A percentile compares a stretch with the other conserved stretches of the same genome.
These are phyloP conservation scores for Eupithecia dodoneata DNA, from an alignment of 2,888 invertebrate genomes.

Conservation along the genomic window DNA sequence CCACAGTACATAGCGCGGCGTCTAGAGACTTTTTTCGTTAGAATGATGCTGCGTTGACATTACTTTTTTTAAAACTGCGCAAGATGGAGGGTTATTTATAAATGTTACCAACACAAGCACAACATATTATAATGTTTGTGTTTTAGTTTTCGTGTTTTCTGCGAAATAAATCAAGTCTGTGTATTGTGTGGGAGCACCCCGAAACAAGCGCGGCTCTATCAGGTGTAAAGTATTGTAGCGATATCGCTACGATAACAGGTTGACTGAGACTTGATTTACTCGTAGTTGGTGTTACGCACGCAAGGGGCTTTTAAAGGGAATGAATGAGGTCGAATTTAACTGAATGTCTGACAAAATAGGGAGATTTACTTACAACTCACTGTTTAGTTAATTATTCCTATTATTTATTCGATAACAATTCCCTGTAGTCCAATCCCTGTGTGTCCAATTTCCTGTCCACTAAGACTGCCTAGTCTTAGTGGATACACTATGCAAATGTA, in stretches of 20 bases:
- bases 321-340: neutral
- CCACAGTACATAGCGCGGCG: no score
- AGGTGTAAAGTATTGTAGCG: neutral
- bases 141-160: constrained; percentile 3
- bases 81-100: neutral
- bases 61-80: neutral
- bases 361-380: no score
- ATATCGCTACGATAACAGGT: neutral
- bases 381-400: no score
- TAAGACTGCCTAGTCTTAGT: no score
- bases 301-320: neutral
- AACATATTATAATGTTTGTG: neutral
- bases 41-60: neutral
- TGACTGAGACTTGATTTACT: neutral
- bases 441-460: no score
- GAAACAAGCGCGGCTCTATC: neutral
- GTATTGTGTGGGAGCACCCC: neutral
- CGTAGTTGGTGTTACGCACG: neutral
- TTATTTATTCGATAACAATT: no score
- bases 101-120: neutral
- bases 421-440: no score
- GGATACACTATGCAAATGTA: no score
- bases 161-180: constrained; percentile 4
- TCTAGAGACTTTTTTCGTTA: no score
- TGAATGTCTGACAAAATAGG: no score